Evolutionary conservation across 1,140 invertebrate genomes (phyloP).

Genomic region (Pectinophora gossypiella): DNA sequence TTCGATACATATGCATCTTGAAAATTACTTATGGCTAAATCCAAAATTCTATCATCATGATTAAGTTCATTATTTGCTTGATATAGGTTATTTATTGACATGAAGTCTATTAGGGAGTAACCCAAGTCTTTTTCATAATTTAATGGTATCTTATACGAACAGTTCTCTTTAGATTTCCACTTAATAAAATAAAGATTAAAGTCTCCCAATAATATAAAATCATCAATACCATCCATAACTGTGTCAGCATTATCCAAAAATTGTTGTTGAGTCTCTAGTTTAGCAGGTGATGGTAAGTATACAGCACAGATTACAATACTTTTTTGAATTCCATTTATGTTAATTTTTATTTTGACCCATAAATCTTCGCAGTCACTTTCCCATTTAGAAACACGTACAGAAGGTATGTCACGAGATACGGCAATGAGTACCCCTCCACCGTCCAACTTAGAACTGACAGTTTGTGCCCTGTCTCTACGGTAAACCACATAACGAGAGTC

Average conservation of each 20-base stretch:
- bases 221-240: conserved; percentile 1
- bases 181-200: conserved; percentile 12
- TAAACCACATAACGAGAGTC: conserved; percentile 10
- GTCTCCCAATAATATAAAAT: conserved; percentile 13
- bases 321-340: background rate
- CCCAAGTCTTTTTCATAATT: background rate
- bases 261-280: background rate
- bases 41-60: background rate
- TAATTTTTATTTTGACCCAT: conserved; percentile 6
- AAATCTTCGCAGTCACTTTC: conserved; percentile 7
- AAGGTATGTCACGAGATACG: background rate
- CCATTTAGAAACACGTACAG: background rate
- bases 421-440: conserved; percentile 8
- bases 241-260: background rate
- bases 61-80: background rate
- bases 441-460: conserved; percentile 2
- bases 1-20: too few species aligned
- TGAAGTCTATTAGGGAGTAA: background rate
- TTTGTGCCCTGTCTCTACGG: background rate
- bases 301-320: conserved; percentile 5
- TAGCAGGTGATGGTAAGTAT: conserved; percentile 5
- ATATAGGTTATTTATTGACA: background rate
- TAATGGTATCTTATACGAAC: background rate
- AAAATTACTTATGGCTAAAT: background rate
- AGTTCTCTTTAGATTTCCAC: background rate